Evolutionary conservation across 2,113 vertebrate species (phyloP).

Genomic region (rabbit (Oryctolagus cuniculus)): DNA sequence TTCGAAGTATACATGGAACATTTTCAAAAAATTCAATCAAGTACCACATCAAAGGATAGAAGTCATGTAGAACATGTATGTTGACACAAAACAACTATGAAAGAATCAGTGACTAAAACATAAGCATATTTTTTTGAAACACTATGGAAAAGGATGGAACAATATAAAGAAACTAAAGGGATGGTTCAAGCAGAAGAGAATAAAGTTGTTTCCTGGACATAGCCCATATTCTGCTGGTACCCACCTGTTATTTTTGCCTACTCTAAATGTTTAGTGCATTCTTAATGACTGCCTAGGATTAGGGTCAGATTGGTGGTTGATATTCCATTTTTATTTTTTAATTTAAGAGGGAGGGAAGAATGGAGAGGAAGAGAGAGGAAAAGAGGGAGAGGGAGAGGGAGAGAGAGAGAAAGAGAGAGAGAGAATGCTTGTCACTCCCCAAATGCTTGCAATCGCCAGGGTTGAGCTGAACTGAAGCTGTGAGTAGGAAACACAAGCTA

Average conservation of each 20-base stretch:
- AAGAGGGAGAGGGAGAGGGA: too few relatives aligned
- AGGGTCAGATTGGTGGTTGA: neutral
- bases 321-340: neutral
- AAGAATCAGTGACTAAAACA: neutral
- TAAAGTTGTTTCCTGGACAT: neutral
- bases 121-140: neutral
- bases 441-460: too few relatives aligned
- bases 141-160: neutral
- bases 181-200: neutral
- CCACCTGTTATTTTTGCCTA: neutral
- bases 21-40: neutral
- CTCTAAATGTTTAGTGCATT: neutral
- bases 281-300: neutral
- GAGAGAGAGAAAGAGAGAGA: too few relatives aligned
- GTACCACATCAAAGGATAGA: neutral
- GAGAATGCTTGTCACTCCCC: too few relatives aligned
- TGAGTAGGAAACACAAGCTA: too few relatives aligned
- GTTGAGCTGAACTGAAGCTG: too few relatives aligned
- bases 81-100: constrained; percentile 9
- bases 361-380: too few relatives aligned
- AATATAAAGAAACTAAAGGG: neutral
- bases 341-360: too few relatives aligned
- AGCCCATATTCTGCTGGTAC: neutral
- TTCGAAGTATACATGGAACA: neutral
- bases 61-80: neutral